These are phyloP conservation scores for Nasua narica DNA, from an alignment of 2,797 vertebrate species.

Conservation along the genomic window DNA sequence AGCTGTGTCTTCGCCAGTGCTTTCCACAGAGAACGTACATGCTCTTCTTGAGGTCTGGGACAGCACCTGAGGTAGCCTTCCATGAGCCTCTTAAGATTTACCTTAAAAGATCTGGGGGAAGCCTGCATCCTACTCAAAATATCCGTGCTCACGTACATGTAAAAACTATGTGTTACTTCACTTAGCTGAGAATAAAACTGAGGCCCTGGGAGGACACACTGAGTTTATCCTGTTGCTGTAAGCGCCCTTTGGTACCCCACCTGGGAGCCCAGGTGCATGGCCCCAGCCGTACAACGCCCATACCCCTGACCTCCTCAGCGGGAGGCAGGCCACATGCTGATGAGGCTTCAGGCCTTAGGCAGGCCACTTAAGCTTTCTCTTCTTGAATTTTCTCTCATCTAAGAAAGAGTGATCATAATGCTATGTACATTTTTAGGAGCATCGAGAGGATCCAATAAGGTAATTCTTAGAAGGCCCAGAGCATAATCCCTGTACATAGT, in stretches of 20 bases:
- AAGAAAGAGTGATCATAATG: neutral
- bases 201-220: neutral
- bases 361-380: neutral
- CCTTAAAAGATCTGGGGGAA: neutral
- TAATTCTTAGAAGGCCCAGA: neutral
- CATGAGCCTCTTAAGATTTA: neutral
- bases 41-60: neutral
- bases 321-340: neutral
- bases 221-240: neutral
- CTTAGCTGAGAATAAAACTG: neutral
- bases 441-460: neutral
- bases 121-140: neutral
- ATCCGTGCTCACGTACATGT: neutral
- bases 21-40: rapidly evolving
- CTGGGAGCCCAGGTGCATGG: too few relatives aligned
- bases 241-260: rapidly evolving
- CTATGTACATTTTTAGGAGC: neutral
- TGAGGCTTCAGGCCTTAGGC: rapidly evolving
- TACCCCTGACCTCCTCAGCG: rapidly evolving
- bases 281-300: neutral
- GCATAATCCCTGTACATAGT: neutral
- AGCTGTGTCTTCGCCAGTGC: neutral
- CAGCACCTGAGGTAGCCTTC: neutral
- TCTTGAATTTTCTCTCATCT: neutral
- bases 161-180: neutral